A percentile compares a stretch with the other conserved stretches of the same genome.
phyloP scores from a whole-genome alignment of 2,888 invertebrate species.

The Argyresthia albistria region DNA sequence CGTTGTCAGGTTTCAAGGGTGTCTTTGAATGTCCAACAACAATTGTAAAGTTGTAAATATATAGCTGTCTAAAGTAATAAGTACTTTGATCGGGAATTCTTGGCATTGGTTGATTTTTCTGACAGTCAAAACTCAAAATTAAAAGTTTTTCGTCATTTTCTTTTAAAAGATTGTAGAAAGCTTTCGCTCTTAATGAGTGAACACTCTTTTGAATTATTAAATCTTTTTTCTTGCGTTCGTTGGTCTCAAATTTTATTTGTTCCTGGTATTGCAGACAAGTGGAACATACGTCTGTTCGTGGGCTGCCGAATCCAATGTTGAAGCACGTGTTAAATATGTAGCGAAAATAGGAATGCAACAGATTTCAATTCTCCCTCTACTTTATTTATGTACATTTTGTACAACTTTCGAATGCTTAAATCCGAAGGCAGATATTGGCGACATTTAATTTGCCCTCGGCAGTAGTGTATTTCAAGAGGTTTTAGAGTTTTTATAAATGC shows the following conservation, averaged over 20 bases:
- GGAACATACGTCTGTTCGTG: conserved; percentile 12
- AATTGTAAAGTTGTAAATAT: conserved; percentile 10
- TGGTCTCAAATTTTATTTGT: conserved; percentile 7
- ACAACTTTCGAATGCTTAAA: background rate
- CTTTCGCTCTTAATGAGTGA: background rate
- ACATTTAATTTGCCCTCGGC: too few relatives aligned
- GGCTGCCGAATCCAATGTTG: conserved; percentile 13
- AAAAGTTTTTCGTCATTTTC: background rate
- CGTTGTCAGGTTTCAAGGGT: conserved; percentile 7
- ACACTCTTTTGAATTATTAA: background rate
- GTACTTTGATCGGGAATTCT: conserved; percentile 10
- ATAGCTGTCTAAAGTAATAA: conserved; percentile 7
- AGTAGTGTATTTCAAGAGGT: too few relatives aligned
- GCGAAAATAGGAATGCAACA: conserved; percentile 9
- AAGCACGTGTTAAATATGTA: conserved; percentile 9
- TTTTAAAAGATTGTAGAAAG: background rate
- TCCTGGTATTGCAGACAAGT: conserved; percentile 9
- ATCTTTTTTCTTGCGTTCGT: background rate
- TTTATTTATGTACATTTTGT: conserved; percentile 8
- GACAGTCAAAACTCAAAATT: conserved; percentile 1
- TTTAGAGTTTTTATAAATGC: too few relatives aligned
- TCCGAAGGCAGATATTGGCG: background rate
- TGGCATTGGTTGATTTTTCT: conserved; percentile 6
- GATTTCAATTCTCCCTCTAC: conserved; percentile 3
- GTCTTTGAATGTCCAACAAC: conserved; percentile 3